Conservation (phyloP, 2,888 invertebrate species). For the Leucoptera coffeella region DNA sequence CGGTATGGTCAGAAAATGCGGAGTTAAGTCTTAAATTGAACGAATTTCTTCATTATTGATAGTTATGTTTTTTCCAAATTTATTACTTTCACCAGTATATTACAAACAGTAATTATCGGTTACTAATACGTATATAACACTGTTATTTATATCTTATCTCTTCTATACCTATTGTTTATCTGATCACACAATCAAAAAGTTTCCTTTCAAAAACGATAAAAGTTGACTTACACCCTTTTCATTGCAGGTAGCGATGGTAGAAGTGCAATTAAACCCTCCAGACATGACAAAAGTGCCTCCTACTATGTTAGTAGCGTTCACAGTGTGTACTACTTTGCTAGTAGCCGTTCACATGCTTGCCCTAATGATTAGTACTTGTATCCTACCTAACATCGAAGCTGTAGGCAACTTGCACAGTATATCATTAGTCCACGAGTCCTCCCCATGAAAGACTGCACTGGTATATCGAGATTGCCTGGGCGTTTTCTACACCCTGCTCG, state of each 20-base stretch:
- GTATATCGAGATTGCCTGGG: slow-evolving; percentile 98
- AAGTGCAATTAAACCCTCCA: slow-evolving; percentile 79
- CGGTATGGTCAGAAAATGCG: too few relatives aligned
- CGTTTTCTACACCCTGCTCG: slow-evolving; percentile 92
- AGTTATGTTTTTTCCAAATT: too few relatives aligned
- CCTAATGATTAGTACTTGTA: slow-evolving; percentile 98
- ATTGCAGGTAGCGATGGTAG: slow-evolving; percentile 89
- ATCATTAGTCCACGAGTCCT: slow-evolving; percentile 77
- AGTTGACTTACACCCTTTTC: too few relatives aligned
- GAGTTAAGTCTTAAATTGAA: too few relatives aligned
- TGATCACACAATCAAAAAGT: too few relatives aligned
- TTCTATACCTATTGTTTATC: too few relatives aligned
- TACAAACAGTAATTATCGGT: too few relatives aligned
- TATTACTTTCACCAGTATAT: too few relatives aligned
- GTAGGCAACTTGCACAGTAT: slow-evolving; percentile 88
- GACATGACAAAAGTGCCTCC: slow-evolving; percentile 62
- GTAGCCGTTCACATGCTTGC: slow-evolving; percentile 98
- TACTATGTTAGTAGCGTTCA: slow-evolving; percentile 84
- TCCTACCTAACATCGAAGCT: slow-evolving; percentile 97
- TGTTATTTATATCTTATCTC: too few relatives aligned
- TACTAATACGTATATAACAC: too few relatives aligned
- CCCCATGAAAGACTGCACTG: slow-evolving; percentile 84
- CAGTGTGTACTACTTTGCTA: slow-evolving; percentile 88
- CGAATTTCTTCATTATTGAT: too few relatives aligned
- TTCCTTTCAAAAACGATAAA: too few relatives aligned